Conservation (phyloP, 2,888 invertebrate species). For the Dryocosmus kuriphilus region DNA sequence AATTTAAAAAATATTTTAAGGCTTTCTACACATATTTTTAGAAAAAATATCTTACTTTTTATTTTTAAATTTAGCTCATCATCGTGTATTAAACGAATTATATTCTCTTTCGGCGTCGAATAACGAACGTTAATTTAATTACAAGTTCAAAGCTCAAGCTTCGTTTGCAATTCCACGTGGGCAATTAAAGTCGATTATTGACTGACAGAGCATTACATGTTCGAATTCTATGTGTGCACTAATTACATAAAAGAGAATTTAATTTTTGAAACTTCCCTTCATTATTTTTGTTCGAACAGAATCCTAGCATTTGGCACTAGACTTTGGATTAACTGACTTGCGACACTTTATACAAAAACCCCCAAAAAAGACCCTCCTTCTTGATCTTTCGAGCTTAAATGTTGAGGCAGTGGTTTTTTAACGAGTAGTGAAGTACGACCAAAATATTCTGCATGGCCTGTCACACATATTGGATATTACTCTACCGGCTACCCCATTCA, state of each 20-base stretch:
- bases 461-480: conserved; percentile 36
- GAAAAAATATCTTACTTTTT: neutral
- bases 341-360: no score
- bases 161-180: conserved; percentile 23
- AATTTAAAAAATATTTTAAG: no score
- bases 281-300: neutral
- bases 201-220: conserved; percentile 3
- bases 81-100: neutral
- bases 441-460: conserved; percentile 36
- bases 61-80: neutral
- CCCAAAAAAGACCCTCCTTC: neutral
- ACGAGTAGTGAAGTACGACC: conserved; percentile 12
- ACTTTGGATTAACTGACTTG: no score
- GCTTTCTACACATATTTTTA: no score
- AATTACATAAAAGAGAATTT: neutral
- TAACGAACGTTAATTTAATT: conserved; percentile 32
- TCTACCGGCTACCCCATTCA: conserved; percentile 10
- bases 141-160: conserved; percentile 30
- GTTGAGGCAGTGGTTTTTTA: neutral
- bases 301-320: neutral
- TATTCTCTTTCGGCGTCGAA: neutral
- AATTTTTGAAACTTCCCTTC: neutral
- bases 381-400: conserved; percentile 21
- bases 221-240: neutral
- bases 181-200: conserved; percentile 21